Conservation (phyloP, 1,140 invertebrate species). For the Drosophila eugracilis region DNA sequence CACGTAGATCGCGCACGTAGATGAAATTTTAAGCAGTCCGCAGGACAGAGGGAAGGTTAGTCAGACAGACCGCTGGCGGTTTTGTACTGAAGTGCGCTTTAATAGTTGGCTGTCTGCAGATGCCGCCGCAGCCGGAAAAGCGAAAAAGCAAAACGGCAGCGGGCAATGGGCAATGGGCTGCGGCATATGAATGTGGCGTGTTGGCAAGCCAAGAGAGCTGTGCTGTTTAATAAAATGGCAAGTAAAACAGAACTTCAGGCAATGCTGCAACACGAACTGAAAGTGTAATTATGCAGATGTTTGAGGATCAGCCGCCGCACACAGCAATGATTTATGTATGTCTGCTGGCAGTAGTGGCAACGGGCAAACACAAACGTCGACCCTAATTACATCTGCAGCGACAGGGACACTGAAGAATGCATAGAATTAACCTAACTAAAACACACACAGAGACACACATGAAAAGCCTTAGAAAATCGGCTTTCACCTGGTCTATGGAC, state of each 20-base stretch:
- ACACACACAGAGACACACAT: not conserved
- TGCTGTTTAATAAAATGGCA: conserved; percentile 72
- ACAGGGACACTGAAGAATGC: not conserved
- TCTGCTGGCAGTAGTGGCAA: too few relatives aligned
- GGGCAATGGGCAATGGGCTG: conserved; percentile 16
- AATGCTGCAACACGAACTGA: conserved; percentile 62
- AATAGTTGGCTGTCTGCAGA: conserved; percentile 80
- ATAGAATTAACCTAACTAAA: conserved; percentile 19
- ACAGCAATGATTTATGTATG: conserved; percentile 47
- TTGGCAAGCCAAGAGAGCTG: conserved; percentile 61
- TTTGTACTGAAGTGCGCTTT: conserved; percentile 75
- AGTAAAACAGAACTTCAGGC: conserved; percentile 49
- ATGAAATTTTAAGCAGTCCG: conserved; percentile 75
- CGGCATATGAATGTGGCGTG: conserved; percentile 56
- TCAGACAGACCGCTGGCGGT: conserved; percentile 61
- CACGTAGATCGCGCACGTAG: conserved; percentile 72
- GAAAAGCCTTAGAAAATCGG: conserved; percentile 31
- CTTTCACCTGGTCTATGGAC: conserved; percentile 24
- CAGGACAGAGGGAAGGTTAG: conserved; percentile 31
- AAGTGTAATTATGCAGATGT: conserved; percentile 79
- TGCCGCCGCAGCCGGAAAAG: conserved; percentile 38
- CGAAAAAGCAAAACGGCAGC: conserved; percentile 17
- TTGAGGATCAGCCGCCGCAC: conserved; percentile 43
- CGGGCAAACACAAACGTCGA: conserved; percentile 6
- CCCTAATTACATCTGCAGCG: conserved; percentile 45